These are phyloP conservation scores for Pomatorhinus ruficollis DNA, from an alignment of 2,113 vertebrate species.

Conservation along the genomic window DNA sequence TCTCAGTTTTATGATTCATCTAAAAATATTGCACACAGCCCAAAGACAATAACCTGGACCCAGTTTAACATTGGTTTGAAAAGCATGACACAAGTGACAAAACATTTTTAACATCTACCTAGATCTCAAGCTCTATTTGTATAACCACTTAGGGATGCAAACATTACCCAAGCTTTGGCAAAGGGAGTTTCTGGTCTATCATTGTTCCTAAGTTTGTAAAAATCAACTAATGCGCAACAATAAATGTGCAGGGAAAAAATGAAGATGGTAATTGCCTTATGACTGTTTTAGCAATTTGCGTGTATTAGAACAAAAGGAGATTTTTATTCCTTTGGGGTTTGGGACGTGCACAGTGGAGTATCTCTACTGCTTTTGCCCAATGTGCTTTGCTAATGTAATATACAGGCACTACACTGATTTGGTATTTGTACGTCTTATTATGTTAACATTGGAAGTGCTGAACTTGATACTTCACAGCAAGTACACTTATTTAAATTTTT, in stretches of 20 bases:
- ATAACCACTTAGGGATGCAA: not conserved
- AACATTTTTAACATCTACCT: not conserved
- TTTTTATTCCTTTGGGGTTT: not conserved
- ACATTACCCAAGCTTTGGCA: not conserved
- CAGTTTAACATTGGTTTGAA: not conserved
- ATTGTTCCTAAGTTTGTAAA: not conserved
- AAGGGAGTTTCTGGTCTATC: not conserved
- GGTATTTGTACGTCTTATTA: not conserved
- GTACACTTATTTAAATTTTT: not conserved
- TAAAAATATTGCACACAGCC: not conserved
- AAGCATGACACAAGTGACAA: not conserved
- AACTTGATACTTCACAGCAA: not conserved
- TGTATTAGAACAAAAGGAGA: not conserved
- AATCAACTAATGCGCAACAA: not conserved
- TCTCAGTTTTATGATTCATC: not conserved
- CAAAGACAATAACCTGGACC: not conserved
- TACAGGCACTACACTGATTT: not conserved
- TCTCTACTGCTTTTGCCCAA: not conserved
- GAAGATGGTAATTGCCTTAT: not conserved
- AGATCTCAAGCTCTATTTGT: not conserved
- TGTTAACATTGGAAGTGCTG: not conserved
- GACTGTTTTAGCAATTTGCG: not conserved
- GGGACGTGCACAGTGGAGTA: not conserved
- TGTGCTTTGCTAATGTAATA: not conserved
- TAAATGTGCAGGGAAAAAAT: not conserved